Conservation (phyloP, 2,888 invertebrate species). For the Cancer borealis region DNA sequence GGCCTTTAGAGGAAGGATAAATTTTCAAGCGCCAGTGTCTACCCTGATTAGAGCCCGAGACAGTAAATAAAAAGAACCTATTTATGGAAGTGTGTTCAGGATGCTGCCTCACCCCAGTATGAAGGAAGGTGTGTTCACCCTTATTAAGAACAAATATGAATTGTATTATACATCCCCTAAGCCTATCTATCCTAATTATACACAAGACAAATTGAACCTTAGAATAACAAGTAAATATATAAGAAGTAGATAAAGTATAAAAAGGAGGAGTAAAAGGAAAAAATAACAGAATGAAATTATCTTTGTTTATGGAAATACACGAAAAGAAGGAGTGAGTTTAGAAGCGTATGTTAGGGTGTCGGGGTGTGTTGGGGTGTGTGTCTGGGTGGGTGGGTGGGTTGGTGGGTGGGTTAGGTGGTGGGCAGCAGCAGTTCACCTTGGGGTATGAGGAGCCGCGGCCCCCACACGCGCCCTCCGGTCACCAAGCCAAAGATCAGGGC, state of each 20-base stretch:
- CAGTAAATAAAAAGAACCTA: not conserved
- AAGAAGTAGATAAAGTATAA: not conserved
- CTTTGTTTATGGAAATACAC: not conserved
- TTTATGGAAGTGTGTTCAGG: not conserved
- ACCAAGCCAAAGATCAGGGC: constrained; percentile 1
- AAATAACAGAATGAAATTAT: not conserved
- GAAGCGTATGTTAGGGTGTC: not conserved
- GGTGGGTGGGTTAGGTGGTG: not conserved
- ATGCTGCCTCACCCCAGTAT: not conserved
- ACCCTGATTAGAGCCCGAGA: not conserved
- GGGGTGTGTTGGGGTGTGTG: not conserved
- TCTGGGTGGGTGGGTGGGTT: not conserved
- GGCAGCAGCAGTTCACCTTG: not conserved
- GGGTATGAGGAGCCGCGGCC: not conserved
- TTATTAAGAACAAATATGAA: not conserved
- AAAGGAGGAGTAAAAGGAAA: not conserved
- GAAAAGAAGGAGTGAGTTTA: not conserved
- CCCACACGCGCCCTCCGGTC: not conserved
- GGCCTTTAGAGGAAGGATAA: not conserved
- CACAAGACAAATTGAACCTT: not conserved
- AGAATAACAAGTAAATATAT: not conserved
- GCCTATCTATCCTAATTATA: not conserved
- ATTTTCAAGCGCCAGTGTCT: not conserved
- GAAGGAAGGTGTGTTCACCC: not conserved
- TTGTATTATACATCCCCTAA: not conserved